Base-by-base conservation (phyloP, 2,113 vertebrate species). In the Petrocephalus microphthalmus region DNA sequence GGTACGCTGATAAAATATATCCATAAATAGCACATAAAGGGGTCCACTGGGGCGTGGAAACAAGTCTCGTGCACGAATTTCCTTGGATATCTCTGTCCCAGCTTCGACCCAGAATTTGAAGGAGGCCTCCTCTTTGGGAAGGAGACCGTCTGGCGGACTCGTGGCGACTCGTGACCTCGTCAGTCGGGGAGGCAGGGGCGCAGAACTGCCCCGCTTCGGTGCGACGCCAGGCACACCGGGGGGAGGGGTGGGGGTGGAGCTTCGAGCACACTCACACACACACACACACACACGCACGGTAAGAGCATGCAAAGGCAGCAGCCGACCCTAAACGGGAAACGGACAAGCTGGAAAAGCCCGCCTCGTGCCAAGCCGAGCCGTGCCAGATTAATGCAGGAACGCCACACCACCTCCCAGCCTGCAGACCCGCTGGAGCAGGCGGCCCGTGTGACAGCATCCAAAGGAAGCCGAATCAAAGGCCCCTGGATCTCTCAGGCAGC, bases 221-320 rank as follows among this genome's bases (percentile, higher is more conserved):
- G 95, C 29, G 93, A 89, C 93, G 97, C 97, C 96, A 96, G 91
- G 93, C 95, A 96, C 96, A 96, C 96, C 93, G 97, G 96, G 93
- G 97, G 96, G 93, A 98, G 95, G 96, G 93, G 97, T 96, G 93
- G 98, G 95, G 93, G 96, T 94, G 93, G 96, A 97, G 95, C 97
- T 97, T 95, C 87, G 90, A 29, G 93, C 93, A 42, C 71, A 42
- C 33, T 0, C 88, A 47, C 86, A 19, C 20, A 2, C 37, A 82
- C 91, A 90, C 25, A 17, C 52, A 87, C 22, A 81, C 7, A 86
- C 57, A 88, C 67, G 82, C 25, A 54, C 60, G 90, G 2, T 29
- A 85, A 87, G 56, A n/a, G 25, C 47, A 74, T 33, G 71, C 37
- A 20, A 3, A 67, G 57, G 78, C n/a, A 33, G 51, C 17, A 67